Evolutionary conservation across 1,140 invertebrate species (phyloP), one percentile per base, ranked within the genome.

Genomic region (Cydia fagiglandana): DNA sequence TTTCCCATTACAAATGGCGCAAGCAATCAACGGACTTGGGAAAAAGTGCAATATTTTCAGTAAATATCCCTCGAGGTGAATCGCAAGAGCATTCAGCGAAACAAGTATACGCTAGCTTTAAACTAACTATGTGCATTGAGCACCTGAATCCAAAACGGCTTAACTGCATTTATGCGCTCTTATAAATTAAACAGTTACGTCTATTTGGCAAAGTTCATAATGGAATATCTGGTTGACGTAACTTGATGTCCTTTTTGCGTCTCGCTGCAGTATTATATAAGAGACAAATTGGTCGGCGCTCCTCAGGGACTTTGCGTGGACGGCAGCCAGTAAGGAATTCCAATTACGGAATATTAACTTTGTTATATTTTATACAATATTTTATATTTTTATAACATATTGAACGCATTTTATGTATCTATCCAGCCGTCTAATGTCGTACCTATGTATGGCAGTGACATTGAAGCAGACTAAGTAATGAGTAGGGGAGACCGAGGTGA

Each of bases 101-200:
- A 68, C 64, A 68, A 68, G 64, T 68, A 34, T 38, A 68, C 64
- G 64, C 64, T 68, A 68, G 64, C 64, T 68, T 68, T 38, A 68
- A 68, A 68, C 64, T 66, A 28, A 66, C 61, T n/a, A 53, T 17
- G 15, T 2, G n/a, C 4, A n/a, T 34, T 34, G 0, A 34, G 34
- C 34, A 34, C 34, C 17, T n/a, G 50, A 53, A 53, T 53, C 50
- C 50, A 53, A 7, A 61, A 61, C 20, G 10, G 20, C 20, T 20
- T 61, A 61, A 53, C 15, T 53, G 7, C 9, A 24, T 12, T 12
- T 24, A 20, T 61, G 20, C n/a, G 10, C 9, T 61, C 20, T 2
- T 12, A n/a, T 24, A 20, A 24, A 24, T 61, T 10, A 9, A 24
- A 61, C 7, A 10, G 20, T 12, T 12, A 5, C 9, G 56, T 4